Base-by-base conservation (phyloP, 2,888 invertebrate species). In the Melieria picta region DNA sequence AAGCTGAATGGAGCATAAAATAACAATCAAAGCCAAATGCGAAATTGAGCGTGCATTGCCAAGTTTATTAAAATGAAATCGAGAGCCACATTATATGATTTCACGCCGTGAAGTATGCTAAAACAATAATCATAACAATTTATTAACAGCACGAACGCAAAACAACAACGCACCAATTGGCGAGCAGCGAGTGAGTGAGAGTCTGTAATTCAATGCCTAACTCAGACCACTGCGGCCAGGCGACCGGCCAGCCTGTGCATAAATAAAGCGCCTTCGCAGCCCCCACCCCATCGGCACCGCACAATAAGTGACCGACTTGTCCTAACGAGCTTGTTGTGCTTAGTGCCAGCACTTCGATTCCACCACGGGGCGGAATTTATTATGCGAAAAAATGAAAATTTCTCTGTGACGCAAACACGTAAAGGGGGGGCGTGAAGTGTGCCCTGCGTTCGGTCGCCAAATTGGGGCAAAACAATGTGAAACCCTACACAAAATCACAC, bases 21-120 rank as follows among this genome's bases (percentile, higher is more conserved):
- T 83, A 81, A 82, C 79, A 83, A 82, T 80, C 79, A 80, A 77
- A 81, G 78, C 76, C 79, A 78, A 79, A 81, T 65, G 61, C 60
- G 62, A 71, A 64, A 68, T 58, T 50, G 62, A 72, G 65, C 60
- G 48, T 45, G 13, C 46, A 60, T n/a, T 13, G 9, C 43, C 16
- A 13, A 57, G 71, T 63, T 79, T 82, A 81, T 82, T 80, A 82
- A 82, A 80, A 77, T 69, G 72, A 79, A 81, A 80, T 81, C 79
- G 79, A 79, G 79, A 68, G 65, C 58, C 68, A 63, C 50, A 55
- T 78, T 76, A 77, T 77, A 75, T 78, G 79, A 82, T 78, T 80
- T 81, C 72, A 80, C 71, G 74, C 77, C 75, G 68, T 45, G 74
- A 77, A 78, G 76, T 73, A 77, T 74, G 76, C 77, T 71, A 75